These are phyloP conservation scores for Loriculus beryllinus DNA, from an alignment of 2,797 vertebrate genomes.

Conservation along the genomic window DNA sequence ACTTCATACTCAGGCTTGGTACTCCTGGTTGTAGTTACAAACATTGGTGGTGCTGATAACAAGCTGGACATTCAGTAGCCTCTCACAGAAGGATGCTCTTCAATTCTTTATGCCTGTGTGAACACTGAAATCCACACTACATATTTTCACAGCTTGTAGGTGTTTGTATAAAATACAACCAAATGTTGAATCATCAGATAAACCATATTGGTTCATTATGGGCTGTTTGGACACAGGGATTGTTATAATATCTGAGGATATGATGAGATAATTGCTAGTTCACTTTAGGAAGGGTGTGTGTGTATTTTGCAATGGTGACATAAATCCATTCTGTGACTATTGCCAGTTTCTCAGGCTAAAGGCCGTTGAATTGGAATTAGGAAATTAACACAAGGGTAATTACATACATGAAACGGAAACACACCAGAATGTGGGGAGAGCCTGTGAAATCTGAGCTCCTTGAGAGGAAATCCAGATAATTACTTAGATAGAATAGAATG, in stretches of 20 bases:
- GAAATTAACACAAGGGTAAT: background rate
- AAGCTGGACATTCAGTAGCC: background rate
- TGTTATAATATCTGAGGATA: background rate
- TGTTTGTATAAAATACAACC: background rate
- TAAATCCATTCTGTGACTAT: background rate
- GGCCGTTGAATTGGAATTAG: background rate
- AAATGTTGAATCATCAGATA: background rate
- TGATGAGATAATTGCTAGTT: background rate
- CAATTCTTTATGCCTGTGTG: background rate
- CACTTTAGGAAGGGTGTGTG: background rate
- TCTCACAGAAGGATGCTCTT: background rate
- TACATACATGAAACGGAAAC: background rate
- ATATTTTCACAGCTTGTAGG: background rate
- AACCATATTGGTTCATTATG: background rate
- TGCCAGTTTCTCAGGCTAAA: background rate
- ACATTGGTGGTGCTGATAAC: background rate
- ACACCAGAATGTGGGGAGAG: background rate
- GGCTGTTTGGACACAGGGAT: background rate
- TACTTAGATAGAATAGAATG: background rate
- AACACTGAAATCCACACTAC: accelerated
- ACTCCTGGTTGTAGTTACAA: background rate
- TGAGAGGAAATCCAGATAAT: background rate
- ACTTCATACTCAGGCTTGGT: background rate
- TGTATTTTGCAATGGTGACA: background rate
- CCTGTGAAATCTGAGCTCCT: background rate